Percentiles rank a stretch among this genome's conserved stretches.
These are phyloP conservation scores for Egretta garzetta DNA, from an alignment of 2,113 vertebrate genomes.

Conservation along the genomic window DNA sequence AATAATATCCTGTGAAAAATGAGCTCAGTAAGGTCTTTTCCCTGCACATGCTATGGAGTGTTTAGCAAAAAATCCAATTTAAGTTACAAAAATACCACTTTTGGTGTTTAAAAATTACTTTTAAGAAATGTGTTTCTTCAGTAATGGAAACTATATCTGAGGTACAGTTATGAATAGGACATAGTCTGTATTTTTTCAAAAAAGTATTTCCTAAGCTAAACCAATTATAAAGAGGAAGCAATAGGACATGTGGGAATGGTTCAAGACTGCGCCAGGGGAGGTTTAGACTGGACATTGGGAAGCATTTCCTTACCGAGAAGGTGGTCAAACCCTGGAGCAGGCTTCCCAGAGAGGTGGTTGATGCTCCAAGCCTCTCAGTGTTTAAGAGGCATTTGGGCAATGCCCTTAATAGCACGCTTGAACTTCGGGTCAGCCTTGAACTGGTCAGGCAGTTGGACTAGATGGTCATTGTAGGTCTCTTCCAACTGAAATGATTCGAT, in stretches of 20 bases:
- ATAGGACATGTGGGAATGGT: no score
- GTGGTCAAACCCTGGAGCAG: no score
- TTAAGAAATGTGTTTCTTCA: neutral
- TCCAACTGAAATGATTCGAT: neutral
- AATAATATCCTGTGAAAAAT: neutral
- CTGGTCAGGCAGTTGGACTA: neutral
- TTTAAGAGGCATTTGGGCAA: neutral
- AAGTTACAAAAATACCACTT: neutral
- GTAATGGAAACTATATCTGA: neutral
- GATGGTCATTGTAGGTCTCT: neutral
- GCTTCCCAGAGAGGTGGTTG: fast-evolving
- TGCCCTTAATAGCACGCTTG: neutral
- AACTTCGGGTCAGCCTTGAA: neutral
- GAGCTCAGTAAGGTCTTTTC: neutral
- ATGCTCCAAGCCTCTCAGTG: neutral
- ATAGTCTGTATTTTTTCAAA: neutral
- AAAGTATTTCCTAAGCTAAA: neutral
- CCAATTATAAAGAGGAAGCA: neutral
- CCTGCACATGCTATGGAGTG: neutral
- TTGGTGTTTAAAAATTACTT: neutral
- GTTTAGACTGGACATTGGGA: no score
- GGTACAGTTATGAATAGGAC: neutral
- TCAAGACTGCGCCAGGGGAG: no score
- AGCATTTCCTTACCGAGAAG: no score
- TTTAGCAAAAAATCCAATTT: neutral